Percentiles rank a stretch among this genome's conserved stretches.
Conservation (phyloP, 2,888 invertebrate species). For the Acrobasis suavella region DNA sequence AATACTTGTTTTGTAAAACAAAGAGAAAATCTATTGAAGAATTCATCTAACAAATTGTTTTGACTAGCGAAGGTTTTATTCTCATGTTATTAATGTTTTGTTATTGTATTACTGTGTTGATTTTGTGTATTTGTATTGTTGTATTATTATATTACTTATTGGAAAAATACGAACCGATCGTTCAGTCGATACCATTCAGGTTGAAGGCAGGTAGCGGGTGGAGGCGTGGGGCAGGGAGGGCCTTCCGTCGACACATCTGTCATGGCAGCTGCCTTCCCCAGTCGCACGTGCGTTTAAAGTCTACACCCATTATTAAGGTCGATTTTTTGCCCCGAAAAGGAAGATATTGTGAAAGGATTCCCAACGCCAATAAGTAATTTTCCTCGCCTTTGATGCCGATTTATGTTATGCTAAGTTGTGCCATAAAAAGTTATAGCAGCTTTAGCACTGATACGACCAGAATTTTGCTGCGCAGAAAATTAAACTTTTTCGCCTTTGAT, state of each 20-base stretch:
- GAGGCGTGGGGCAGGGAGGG: conserved; percentile 41
- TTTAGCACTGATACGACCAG: not conserved
- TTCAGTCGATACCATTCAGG: conserved; percentile 32
- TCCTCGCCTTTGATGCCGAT: not conserved
- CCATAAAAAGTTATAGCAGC: not conserved
- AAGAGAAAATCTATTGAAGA: not conserved
- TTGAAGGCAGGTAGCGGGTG: conserved; percentile 58
- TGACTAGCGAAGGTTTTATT: conserved; percentile 2
- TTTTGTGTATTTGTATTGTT: not conserved
- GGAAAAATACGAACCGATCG: conserved; percentile 9
- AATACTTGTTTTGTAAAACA: not conserved
- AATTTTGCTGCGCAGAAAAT: not conserved
- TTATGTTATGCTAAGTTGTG: not conserved
- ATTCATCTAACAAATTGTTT: conserved; percentile 11
- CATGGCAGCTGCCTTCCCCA: conserved; percentile 70
- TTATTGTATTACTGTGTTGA: too few species aligned
- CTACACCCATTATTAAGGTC: conserved; percentile 72
- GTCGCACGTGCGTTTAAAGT: conserved; percentile 74
- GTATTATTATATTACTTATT: not conserved
- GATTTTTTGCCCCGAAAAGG: conserved; percentile 61
- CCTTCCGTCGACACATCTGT: conserved; percentile 74
- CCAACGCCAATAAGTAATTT: conserved; percentile 22
- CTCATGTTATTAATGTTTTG: too few species aligned
- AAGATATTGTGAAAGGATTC: conserved; percentile 51
- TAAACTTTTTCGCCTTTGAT: not conserved